Percentiles rank a stretch among this genome's conserved stretches.
Conservation (phyloP, 1,140 invertebrate genomes). For the Penaeus indicus region DNA sequence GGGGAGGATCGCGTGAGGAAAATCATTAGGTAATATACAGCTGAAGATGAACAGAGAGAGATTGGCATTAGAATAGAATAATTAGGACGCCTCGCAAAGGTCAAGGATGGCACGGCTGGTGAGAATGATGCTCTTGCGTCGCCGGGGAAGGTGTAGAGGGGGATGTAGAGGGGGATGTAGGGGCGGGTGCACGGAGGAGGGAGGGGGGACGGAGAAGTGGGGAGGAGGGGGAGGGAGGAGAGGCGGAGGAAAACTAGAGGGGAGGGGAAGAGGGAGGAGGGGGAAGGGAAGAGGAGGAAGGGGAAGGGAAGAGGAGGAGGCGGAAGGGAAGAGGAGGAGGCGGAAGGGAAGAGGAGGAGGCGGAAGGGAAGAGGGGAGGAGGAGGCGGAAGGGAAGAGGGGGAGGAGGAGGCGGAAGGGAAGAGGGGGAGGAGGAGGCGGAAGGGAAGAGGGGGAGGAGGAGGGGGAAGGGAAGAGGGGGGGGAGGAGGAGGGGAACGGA, state of each 20-base stretch:
- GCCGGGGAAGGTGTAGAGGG: no score
- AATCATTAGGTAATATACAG: no score
- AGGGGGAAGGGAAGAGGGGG: background rate
- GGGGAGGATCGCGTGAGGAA: no score
- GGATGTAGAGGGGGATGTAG: background rate
- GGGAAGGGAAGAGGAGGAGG: no score
- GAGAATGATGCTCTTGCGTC: no score
- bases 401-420: background rate
- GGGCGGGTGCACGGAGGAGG: background rate
- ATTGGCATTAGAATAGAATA: no score
- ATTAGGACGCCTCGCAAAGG: no score
- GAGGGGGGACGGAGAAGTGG: background rate
- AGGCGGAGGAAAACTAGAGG: background rate
- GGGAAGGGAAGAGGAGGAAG: no score
- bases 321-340: background rate
- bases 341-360: background rate
- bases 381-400: background rate
- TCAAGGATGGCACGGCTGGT: no score
- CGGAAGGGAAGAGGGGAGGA: background rate
- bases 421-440: background rate
- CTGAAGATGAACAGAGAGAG: no score
- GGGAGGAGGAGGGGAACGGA: background rate
- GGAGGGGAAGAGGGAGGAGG: background rate
- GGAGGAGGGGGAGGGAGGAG: background rate
- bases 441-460: background rate